Conservation (phyloP, 2,113 vertebrate genomes). For the Pseudois nayaur region DNA sequence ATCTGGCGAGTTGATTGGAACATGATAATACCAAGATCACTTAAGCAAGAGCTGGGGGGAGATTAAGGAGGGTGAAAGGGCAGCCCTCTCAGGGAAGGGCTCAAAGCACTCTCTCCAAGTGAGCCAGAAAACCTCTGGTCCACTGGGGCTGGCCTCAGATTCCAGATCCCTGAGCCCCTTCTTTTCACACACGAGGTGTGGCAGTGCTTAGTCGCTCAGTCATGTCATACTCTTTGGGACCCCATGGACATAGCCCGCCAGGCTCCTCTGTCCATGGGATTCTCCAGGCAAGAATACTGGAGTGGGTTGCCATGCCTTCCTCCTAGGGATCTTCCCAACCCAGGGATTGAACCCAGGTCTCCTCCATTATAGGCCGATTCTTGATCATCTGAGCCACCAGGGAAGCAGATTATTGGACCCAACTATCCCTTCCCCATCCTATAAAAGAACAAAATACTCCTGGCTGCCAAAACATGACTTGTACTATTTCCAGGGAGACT, state of each 20-base stretch:
- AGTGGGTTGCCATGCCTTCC: background rate
- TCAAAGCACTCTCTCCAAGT: background rate
- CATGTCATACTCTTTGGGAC: background rate
- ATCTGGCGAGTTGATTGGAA: background rate
- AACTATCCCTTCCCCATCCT: background rate
- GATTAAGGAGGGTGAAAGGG: background rate
- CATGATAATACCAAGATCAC: background rate
- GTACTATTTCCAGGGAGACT: background rate
- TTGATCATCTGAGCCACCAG: background rate
- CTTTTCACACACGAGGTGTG: background rate
- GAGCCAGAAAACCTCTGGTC: background rate
- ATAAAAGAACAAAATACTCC: background rate
- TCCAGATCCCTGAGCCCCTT: background rate
- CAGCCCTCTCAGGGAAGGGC: background rate
- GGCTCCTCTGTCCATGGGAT: background rate
- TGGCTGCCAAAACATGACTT: background rate
- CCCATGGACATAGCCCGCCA: background rate
- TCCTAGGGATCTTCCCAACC: background rate
- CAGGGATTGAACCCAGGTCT: background rate
- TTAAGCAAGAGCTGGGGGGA: background rate
- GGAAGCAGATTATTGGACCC: background rate
- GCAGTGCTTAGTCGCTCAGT: background rate
- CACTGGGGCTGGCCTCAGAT: background rate
- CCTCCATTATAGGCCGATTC: background rate
- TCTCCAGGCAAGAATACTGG: background rate